Base-by-base conservation (phyloP, 2,888 invertebrate species). In the Sminthurinus aureus region DNA sequence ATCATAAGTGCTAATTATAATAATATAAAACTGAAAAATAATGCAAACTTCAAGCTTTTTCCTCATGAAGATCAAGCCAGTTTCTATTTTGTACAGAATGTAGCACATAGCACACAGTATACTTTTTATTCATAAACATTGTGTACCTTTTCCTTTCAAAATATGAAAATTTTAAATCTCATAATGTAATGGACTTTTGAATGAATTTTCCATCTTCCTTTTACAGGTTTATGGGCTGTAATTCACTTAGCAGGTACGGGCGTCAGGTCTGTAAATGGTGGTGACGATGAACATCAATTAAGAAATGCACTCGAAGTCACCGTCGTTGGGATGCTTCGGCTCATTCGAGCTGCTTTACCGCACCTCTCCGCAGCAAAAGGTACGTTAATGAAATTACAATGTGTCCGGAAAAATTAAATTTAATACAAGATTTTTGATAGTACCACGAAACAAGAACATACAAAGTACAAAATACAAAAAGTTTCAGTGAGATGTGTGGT, bases 161-260 rank as follows among this genome's bases (percentile, higher is more conserved):
- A 38, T 38, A 38, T 38, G 38, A 38, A 38, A 38, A 38, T 38
- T 38, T 38, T 38, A 38, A 38, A 38, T 6, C 38, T 38, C 38
- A 4, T 38, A 38, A 38, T 38, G 3, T 38, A 38, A 38, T 38
- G 38, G 38, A 38, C 38, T 38, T n/a, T n/a, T 38, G 66, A n/a
- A 38, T n/a, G n/a, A 38, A 38, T 38, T 38, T 38, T 38, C 12
- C 12, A 71, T 20, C 12, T 71, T 82, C 58, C 78, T 38, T 18
- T 78, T 91, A 2, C 90, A 95, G 95, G 95, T 85, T 92, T 95
- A 82, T 95, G 95, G 93, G 95, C 95, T 77, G 95, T 96, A 50
- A 93, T 96, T 86, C 95, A 96, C 91, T 96, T 96, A 52, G 95
- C 95, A 26, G 95, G 96, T 51, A 87, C 87, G 51, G 86, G 87